These are phyloP conservation scores for Hydrolagus affinis DNA, from an alignment of 2,113 vertebrate genomes.

Conservation along the genomic window DNA sequence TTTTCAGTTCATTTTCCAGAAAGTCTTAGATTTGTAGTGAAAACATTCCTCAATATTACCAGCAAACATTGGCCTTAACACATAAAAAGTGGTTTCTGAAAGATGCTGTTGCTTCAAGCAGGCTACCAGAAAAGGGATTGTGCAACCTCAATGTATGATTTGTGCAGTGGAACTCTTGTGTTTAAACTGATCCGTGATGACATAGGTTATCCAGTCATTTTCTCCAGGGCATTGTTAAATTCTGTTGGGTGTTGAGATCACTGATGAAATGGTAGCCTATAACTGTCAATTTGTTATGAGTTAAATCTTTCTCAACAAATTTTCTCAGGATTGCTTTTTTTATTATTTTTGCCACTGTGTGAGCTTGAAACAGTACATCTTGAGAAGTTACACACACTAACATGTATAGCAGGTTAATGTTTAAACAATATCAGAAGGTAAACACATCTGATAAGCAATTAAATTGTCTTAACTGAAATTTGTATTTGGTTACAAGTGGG, in stretches of 20 bases:
- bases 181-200: not conserved
- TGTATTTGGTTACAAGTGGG: not conserved
- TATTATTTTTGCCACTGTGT: not conserved
- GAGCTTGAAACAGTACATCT: not conserved
- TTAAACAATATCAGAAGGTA: not conserved
- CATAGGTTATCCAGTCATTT: not conserved
- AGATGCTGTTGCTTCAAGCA: not conserved
- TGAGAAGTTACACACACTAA: not conserved
- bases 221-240: constrained; percentile 3
- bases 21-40: not conserved
- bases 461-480: not conserved
- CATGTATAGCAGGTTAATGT: not conserved
- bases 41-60: not conserved
- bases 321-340: not conserved
- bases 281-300: not conserved
- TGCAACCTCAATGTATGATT: not conserved
- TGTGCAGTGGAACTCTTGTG: not conserved
- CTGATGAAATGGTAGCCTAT: not conserved
- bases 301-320: not conserved
- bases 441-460: not conserved
- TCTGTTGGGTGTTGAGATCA: not conserved
- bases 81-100: not conserved
- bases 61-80: not conserved
- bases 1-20: not conserved
- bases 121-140: not conserved